Evolutionary conservation across 64 coral and sea anemone genomes (phyloP).

Genomic region (Dendronephthya gigantea): DNA sequence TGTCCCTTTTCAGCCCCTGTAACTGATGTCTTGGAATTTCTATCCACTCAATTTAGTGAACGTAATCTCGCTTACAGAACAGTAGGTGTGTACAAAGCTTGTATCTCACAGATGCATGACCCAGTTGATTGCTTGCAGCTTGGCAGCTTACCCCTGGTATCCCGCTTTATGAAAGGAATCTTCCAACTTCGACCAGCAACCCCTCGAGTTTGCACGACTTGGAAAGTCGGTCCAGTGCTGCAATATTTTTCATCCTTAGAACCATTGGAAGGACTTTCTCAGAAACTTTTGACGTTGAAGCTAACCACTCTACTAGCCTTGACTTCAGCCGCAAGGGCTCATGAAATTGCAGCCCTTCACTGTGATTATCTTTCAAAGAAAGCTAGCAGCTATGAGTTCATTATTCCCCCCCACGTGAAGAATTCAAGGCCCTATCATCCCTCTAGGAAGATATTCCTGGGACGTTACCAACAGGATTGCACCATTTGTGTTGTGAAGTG

Average conservation of each 20-base stretch:
- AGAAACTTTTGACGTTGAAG: not conserved
- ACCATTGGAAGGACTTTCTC: not conserved
- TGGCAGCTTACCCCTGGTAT: not conserved
- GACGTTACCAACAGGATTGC: not conserved
- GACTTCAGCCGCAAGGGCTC: not conserved
- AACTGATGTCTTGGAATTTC: not conserved
- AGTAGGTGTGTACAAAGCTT: not conserved
- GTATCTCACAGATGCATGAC: not conserved
- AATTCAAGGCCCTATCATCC: not conserved
- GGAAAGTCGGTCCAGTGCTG: not conserved
- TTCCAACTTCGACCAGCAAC: not conserved
- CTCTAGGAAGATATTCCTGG: not conserved
- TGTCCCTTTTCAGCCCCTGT: conserved; percentile 21
- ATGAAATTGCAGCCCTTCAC: not conserved
- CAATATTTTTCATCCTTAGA: not conserved
- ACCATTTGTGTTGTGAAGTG: not conserved
- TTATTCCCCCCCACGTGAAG: not conserved
- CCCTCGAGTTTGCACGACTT: not conserved
- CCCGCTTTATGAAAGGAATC: not conserved
- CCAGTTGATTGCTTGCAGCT: not conserved
- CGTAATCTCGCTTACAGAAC: not conserved
- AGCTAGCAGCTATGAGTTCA: not conserved
- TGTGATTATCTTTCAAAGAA: not conserved
- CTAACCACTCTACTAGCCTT: not conserved
- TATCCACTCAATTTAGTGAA: not conserved